These are phyloP conservation scores for Fregata magnificens DNA, from an alignment of 2,113 vertebrate species.

Conservation along the genomic window DNA sequence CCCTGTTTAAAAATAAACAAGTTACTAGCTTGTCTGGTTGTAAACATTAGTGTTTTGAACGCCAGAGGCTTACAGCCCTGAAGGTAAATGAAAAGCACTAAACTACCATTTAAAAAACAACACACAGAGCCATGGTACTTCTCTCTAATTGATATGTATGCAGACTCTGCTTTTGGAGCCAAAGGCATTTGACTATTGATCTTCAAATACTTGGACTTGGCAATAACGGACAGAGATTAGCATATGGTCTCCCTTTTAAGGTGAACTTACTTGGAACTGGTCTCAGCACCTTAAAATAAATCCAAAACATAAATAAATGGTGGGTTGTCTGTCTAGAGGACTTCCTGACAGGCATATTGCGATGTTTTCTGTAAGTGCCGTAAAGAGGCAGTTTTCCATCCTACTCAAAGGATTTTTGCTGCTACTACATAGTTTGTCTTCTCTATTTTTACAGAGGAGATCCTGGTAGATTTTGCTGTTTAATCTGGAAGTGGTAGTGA, in stretches of 20 bases:
- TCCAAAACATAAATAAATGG: constrained; percentile 1
- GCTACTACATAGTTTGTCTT: neutral
- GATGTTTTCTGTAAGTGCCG: neutral
- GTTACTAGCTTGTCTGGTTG: neutral
- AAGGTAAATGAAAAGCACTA: neutral
- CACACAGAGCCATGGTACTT: neutral
- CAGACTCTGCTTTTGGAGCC: neutral
- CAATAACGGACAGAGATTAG: neutral
- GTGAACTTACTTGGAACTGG: neutral
- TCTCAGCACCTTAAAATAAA: constrained; percentile 25
- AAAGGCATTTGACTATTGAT: neutral
- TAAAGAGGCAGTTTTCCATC: neutral
- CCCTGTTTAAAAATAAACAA: neutral
- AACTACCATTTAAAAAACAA: neutral
- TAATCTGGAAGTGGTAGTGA: neutral
- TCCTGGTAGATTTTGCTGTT: neutral
- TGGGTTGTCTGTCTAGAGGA: neutral
- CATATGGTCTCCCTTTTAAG: neutral
- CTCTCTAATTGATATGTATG: neutral
- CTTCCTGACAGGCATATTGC: neutral
- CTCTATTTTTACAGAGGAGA: neutral
- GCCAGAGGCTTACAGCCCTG: neutral
- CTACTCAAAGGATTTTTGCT: neutral
- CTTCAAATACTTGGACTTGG: neutral
- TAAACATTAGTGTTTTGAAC: constrained; percentile 7